Evolutionary conservation across 2,797 vertebrate genomes (phyloP), one percentile per base, ranked within the genome.

Genomic region (Myioborus miniatus): DNA sequence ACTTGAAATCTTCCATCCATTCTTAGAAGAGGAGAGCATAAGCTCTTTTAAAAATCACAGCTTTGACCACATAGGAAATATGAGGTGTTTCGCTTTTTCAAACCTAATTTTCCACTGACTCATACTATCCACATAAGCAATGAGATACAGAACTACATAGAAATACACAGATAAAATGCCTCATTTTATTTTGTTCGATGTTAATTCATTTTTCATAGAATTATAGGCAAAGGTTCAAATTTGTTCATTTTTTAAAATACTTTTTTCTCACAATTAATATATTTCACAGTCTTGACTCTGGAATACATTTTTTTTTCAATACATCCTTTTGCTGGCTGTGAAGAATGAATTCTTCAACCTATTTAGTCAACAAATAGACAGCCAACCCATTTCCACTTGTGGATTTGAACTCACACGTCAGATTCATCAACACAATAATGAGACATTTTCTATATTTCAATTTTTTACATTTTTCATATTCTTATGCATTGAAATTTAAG

Each of bases 401-500:
- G 62, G 69, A 44, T 89, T 84, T 92, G 72, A 93, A 90, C 71
- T 90, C 15, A 2, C 16, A 36, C 59, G 30, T 83, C 88, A 82
- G 59, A 93, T 74, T 94, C 64, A 85, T 85, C 83, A 84, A 53
- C 50, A 50, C 1, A 1, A 87, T 95, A 92, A 94, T 46, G 34
- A 89, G 70, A 74, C 27, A 26, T 87, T 83, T 82, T 89, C 60
- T 82, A 21, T 70, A 81, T 75, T 94, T 92, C 86, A 88, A 32
- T 82, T 94, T 96, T 93, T 74, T 87, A 70, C 41, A 74, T 49
- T 81, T 94, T 93, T 93, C 32, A 64, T 63, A 96, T 87, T 37
- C 20, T 79, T 93, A 67, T 39, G 84, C 75, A 92, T 94, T 90
- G 95, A 89, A 93, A 34, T 93, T 93, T 93, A 77, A 92, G 65